phyloP scores from a whole-genome alignment of 2,888 invertebrate genomes.

The Vandiemenella viatica region DNA sequence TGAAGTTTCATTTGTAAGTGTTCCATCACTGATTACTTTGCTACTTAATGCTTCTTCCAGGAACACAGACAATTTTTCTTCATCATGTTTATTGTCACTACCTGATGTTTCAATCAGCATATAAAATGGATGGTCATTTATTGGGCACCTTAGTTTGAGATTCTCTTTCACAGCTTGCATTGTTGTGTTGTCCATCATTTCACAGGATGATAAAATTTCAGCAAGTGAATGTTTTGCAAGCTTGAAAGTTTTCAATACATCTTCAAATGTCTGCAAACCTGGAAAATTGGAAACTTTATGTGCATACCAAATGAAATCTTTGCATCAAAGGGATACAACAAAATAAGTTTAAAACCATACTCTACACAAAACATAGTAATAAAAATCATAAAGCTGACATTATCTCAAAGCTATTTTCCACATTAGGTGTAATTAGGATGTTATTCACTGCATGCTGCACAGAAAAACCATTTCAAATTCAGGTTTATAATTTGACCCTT shows the following conservation, averaged over 20 bases:
- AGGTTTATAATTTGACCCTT: no score
- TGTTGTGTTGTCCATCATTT: conserved; percentile 72
- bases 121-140: conserved; percentile 57
- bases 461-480: no score
- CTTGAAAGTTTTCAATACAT: conserved; percentile 58
- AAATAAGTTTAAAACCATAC: neutral
- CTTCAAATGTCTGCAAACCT: conserved; percentile 65
- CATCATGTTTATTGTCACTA: conserved; percentile 69
- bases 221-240: conserved; percentile 60
- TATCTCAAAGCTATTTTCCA: no score
- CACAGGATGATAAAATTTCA: conserved; percentile 90
- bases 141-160: conserved; percentile 31
- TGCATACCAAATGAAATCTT: conserved; percentile 17
- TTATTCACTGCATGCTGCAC: no score
- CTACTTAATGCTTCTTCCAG: conserved; percentile 55
- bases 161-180: conserved; percentile 49
- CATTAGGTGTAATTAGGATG: no score
- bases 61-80: conserved; percentile 69
- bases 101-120: conserved; percentile 80
- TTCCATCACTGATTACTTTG: conserved; percentile 65
- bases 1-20: conserved; percentile 64
- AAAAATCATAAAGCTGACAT: no score
- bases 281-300: conserved; percentile 17
- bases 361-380: no score
- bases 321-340: conserved; percentile 3